Percentiles rank a stretch among this genome's conserved stretches.
These are phyloP conservation scores for Enteromius anoplus DNA, from an alignment of 2,797 vertebrate species.

Conservation along the genomic window DNA sequence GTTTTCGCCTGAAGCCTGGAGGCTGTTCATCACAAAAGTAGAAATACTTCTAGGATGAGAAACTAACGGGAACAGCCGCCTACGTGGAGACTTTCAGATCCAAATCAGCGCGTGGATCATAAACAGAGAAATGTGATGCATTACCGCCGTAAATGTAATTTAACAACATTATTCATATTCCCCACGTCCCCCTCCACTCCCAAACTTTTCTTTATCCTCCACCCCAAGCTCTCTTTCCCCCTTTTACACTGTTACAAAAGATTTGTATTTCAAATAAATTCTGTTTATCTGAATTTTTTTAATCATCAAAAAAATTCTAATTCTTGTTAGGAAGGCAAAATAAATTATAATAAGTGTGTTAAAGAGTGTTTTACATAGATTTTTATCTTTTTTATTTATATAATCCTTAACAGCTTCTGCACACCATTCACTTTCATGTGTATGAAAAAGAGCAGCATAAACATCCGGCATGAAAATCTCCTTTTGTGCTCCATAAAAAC, in stretches of 20 bases:
- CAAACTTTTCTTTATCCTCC: slow-evolving; percentile 72
- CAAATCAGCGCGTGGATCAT: not conserved
- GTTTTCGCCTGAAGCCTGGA: slow-evolving; percentile 45
- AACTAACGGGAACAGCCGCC: slow-evolving; percentile 46
- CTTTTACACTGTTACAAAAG: not conserved
- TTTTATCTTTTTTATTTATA: not conserved
- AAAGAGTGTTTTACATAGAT: not conserved
- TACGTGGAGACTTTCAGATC: not conserved
- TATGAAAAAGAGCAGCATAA: not conserved
- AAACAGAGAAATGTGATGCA: slow-evolving; percentile 1
- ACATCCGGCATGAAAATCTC: not conserved
- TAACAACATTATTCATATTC: slow-evolving; percentile 31
- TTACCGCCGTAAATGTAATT: not conserved
- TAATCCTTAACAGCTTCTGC: not conserved
- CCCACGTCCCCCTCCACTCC: slow-evolving; percentile 28
- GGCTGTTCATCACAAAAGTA: slow-evolving; percentile 26
- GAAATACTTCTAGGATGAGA: slow-evolving; percentile 13
- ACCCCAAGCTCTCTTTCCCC: slow-evolving; percentile 43
- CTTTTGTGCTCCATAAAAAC: not conserved
- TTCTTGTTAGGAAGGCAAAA: too few species aligned
- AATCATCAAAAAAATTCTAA: too few species aligned
- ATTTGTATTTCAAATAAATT: too few species aligned
- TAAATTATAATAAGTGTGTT: too few species aligned
- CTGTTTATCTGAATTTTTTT: too few species aligned
- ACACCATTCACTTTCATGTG: not conserved